Percentiles rank a stretch among this genome's conserved stretches.
Evolutionary conservation across 1,140 invertebrate species (phyloP).

Genomic region (Pissodes strobi): DNA sequence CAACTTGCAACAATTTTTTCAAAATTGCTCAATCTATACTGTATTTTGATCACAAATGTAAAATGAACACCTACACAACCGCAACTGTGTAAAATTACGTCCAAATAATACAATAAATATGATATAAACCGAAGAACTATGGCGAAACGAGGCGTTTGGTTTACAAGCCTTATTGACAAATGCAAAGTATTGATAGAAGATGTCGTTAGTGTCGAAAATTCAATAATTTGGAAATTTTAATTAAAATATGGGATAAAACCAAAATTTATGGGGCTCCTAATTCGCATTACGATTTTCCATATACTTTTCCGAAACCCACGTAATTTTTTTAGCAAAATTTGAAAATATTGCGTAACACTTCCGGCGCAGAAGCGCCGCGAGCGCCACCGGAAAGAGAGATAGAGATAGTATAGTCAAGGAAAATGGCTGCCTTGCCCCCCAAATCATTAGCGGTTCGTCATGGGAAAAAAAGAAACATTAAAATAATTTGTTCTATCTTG

Average conservation of each 20-base stretch:
- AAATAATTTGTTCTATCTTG: too few species aligned
- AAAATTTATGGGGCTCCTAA: too few species aligned
- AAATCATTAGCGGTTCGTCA: too few species aligned
- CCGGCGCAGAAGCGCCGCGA: conserved; percentile 31
- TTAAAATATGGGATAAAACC: too few species aligned
- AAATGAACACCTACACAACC: conserved; percentile 24
- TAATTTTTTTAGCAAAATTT: conserved; percentile 25
- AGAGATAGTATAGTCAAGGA: conserved; percentile 8
- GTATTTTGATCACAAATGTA: conserved; percentile 9
- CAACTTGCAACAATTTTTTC: conserved; percentile 57
- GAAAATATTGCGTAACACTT: conserved; percentile 30
- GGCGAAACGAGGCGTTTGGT: conserved; percentile 26
- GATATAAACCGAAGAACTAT: background rate
- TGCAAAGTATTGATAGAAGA: conserved; percentile 35
- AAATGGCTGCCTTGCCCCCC: conserved; percentile 15
- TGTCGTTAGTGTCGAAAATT: conserved; percentile 37
- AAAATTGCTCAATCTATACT: conserved; percentile 19
- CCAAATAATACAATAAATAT: conserved; percentile 1
- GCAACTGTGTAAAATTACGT: background rate
- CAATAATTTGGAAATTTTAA: conserved; percentile 14
- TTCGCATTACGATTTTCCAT: conserved; percentile 15
- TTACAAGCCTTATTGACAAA: conserved; percentile 25
- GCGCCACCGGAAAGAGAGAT: conserved; percentile 39
- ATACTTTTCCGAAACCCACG: background rate
- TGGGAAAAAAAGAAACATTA: too few species aligned